Conservation (phyloP, 92 coral and sea anemone species). For the Epizoanthus scotinus region DNA sequence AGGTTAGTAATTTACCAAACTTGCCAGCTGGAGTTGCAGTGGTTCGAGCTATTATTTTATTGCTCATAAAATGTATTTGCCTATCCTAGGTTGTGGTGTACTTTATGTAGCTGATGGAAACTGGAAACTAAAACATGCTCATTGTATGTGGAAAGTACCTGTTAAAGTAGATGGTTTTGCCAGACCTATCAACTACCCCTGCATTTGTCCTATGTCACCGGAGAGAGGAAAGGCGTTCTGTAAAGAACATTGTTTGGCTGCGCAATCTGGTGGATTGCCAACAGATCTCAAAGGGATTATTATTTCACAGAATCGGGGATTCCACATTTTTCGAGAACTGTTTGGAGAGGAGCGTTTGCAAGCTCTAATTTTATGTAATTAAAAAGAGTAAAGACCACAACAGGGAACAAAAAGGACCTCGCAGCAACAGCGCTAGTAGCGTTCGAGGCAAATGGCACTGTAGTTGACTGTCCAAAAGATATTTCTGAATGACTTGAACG, state of each 20-base stretch:
- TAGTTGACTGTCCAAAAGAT: conserved; percentile 31
- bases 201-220: conserved; percentile 50
- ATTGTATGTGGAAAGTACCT: conserved; percentile 54
- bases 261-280: conserved; percentile 3
- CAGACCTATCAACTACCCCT: conserved; percentile 38
- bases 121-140: conserved; percentile 45
- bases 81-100: conserved; percentile 49
- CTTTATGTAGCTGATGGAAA: conserved; percentile 53
- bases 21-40: no score
- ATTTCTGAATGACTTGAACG: conserved; percentile 22
- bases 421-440: conserved; percentile 45
- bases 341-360: conserved; percentile 45
- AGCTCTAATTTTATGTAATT: conserved; percentile 44
- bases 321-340: conserved; percentile 39
- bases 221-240: conserved; percentile 48
- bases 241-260: conserved; percentile 29
- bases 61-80: no score
- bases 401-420: conserved; percentile 43
- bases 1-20: no score
- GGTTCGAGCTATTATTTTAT: no score
- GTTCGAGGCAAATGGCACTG: conserved; percentile 35
- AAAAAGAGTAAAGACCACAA: conserved; percentile 36
- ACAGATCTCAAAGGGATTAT: no score
- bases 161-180: conserved; percentile 38
- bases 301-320: neutral